Evolutionary conservation across 2,888 invertebrate species (phyloP).

Genomic region (Thereva unica): DNA sequence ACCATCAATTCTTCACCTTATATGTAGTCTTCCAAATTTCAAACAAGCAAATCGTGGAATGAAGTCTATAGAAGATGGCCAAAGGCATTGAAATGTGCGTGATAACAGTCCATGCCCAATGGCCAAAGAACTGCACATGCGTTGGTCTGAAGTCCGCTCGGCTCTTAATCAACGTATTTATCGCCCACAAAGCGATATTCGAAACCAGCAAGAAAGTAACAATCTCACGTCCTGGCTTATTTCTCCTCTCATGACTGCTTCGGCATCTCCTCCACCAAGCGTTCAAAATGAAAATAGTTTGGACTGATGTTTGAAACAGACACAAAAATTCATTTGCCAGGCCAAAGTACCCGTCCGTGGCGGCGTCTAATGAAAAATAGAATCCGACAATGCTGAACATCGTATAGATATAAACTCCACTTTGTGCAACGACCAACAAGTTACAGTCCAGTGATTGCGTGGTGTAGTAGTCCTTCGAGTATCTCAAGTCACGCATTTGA

Average conservation of each 20-base stretch:
- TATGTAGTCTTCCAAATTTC: constrained; percentile 92
- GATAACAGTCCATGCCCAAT: constrained; percentile 91
- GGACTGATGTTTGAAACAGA: constrained; percentile 76
- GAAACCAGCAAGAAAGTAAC: constrained; percentile 82
- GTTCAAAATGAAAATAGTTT: constrained; percentile 78
- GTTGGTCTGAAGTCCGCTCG: constrained; percentile 81
- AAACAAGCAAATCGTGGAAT: constrained; percentile 88
- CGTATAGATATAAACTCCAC: constrained; percentile 85
- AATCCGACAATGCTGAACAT: constrained; percentile 80
- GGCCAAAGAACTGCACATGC: constrained; percentile 79
- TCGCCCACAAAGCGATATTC: constrained; percentile 84
- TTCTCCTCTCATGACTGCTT: constrained; percentile 69
- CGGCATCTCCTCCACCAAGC: constrained; percentile 75
- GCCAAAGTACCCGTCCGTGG: constrained; percentile 63
- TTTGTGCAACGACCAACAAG: constrained; percentile 82
- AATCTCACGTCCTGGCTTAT: constrained; percentile 82
- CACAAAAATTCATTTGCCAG: constrained; percentile 75
- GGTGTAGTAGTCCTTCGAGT: constrained; percentile 59
- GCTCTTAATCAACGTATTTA: constrained; percentile 83
- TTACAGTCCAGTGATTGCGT: constrained; percentile 70
- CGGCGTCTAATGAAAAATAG: constrained; percentile 56
- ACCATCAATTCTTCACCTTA: constrained; percentile 60
- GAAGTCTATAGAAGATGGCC: constrained; percentile 87
- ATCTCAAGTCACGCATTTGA: constrained; percentile 71
- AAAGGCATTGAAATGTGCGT: constrained; percentile 87